A percentile compares a stretch with the other conserved stretches of the same genome.
Conservation (phyloP, 2,113 vertebrate species). For the Thoracochromis brauschi region DNA sequence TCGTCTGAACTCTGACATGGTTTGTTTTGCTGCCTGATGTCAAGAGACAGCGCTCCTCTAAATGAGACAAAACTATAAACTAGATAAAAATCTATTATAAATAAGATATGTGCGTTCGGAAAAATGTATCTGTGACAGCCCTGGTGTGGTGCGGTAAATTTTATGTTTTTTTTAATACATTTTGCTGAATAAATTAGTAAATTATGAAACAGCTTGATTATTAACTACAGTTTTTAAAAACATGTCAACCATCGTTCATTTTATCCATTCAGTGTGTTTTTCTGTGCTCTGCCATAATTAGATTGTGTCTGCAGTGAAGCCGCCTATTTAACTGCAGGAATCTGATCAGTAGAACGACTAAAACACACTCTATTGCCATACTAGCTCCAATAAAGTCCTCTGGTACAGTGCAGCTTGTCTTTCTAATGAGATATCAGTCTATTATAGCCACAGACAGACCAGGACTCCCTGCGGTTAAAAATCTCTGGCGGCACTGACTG, state of each 20-base stretch:
- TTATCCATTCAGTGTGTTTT: not conserved
- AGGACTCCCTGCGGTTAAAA: constrained; percentile 14
- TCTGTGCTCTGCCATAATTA: not conserved
- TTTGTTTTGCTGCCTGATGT: not conserved
- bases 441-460: not conserved
- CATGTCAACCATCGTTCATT: not conserved
- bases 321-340: not conserved
- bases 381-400: not conserved
- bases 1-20: constrained; percentile 16
- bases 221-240: not conserved
- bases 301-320: not conserved
- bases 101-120: not conserved
- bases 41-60: not conserved
- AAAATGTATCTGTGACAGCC: not conserved
- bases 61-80: not conserved
- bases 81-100: not conserved
- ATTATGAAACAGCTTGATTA: not conserved
- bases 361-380: constrained; percentile 1
- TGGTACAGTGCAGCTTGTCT: not conserved
- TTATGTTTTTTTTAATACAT: not conserved
- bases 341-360: constrained; percentile 13
- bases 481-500: not conserved
- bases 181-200: not conserved
- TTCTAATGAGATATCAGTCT: constrained; percentile 38
- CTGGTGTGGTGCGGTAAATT: not conserved